Conservation (phyloP, 1,140 invertebrate species). For the Drosophila lacertosa region DNA sequence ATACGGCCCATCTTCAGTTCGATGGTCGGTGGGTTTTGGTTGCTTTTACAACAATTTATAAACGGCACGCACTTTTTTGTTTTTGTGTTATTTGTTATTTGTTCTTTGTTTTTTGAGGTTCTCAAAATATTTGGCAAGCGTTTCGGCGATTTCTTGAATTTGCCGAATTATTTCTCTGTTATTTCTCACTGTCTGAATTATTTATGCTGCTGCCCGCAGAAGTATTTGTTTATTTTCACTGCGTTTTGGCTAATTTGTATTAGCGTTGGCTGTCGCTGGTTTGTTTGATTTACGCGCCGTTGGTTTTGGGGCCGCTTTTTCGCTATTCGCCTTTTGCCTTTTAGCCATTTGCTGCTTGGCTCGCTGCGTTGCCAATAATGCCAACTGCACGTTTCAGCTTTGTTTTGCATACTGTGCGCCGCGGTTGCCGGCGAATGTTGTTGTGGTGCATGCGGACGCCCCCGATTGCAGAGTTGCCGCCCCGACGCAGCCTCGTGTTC, state of each 20-base stretch:
- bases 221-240: constrained; percentile 73
- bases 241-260: constrained; percentile 70
- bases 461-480: constrained; percentile 56
- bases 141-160: constrained; percentile 49
- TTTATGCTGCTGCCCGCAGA: constrained; percentile 45
- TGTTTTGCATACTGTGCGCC: constrained; percentile 78
- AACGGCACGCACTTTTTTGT: constrained; percentile 56
- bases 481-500: constrained; percentile 52
- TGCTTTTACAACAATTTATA: constrained; percentile 27
- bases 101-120: constrained; percentile 54
- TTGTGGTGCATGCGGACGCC: constrained; percentile 69
- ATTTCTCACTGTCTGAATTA: constrained; percentile 71
- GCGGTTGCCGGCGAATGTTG: constrained; percentile 76
- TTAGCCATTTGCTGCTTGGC: constrained; percentile 8
- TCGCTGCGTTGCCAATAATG: constrained; percentile 29
- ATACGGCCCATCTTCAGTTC: constrained; percentile 10
- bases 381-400: constrained; percentile 77
- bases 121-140: constrained; percentile 75
- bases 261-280: constrained; percentile 19
- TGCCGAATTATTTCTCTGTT: constrained; percentile 54
- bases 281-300: constrained; percentile 30
- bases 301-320: constrained; percentile 30
- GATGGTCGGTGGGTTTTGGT: not conserved
- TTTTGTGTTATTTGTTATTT: constrained; percentile 28
- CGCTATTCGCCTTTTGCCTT: constrained; percentile 3